phyloP scores from a whole-genome alignment of 92 coral and sea anemone species.

The Pocillopora meandrina region DNA sequence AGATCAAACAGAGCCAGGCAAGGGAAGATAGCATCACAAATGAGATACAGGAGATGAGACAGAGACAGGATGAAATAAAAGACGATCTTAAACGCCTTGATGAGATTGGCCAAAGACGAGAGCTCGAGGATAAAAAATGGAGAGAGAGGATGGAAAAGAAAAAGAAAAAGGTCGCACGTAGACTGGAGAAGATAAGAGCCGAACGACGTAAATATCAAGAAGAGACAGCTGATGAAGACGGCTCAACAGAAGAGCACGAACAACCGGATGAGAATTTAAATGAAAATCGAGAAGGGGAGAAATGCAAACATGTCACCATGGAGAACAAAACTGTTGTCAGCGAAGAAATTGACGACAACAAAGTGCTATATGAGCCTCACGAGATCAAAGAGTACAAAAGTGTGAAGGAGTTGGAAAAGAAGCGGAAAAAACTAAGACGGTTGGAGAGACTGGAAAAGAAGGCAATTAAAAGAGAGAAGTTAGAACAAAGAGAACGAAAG shows the following conservation, averaged over 20 bases:
- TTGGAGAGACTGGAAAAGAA: conserved; percentile 17
- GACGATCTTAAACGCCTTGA: conserved; percentile 10
- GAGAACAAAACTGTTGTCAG: background rate
- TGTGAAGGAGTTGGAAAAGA: conserved; percentile 9
- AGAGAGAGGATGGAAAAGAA: conserved; percentile 2
- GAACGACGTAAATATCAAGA: background rate
- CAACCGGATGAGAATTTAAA: background rate
- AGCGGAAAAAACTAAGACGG: conserved; percentile 22
- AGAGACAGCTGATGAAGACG: conserved; percentile 13
- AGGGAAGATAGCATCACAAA: background rate
- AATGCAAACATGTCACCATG: background rate
- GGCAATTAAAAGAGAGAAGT: conserved; percentile 18
- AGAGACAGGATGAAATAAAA: background rate
- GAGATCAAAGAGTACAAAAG: conserved; percentile 14
- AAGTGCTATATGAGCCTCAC: background rate
- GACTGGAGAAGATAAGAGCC: conserved; percentile 18
- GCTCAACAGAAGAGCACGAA: background rate
- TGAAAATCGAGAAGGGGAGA: background rate
- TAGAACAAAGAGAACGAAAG: conserved; percentile 1
- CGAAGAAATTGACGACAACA: background rate
- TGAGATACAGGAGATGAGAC: background rate
- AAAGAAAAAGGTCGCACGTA: background rate
- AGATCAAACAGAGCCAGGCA: background rate
- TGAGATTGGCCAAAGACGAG: conserved; percentile 1
- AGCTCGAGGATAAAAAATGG: conserved; percentile 22